These are phyloP conservation scores for Drosophila fuyamai DNA, from an alignment of 1,140 invertebrate species.

Conservation along the genomic window DNA sequence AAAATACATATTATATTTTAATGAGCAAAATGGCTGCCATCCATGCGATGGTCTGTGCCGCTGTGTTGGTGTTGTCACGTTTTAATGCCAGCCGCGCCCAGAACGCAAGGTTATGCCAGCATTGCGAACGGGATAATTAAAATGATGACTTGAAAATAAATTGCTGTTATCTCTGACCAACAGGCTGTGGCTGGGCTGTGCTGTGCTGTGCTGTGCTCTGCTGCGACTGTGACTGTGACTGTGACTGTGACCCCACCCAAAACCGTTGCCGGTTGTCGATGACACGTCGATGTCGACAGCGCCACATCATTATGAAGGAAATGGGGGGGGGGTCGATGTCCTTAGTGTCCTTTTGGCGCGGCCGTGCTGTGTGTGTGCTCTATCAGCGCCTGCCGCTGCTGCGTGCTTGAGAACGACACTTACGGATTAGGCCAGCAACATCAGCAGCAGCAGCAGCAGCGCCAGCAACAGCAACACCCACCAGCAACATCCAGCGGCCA, in stretches of 20 bases:
- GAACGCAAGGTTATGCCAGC: slow-evolving; percentile 69
- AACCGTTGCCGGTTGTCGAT: slow-evolving; percentile 62
- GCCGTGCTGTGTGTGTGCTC: slow-evolving; percentile 68
- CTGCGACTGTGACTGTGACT: no score
- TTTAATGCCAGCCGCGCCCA: slow-evolving; percentile 76
- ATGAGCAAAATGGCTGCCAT: slow-evolving; percentile 83
- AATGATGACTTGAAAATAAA: slow-evolving; percentile 85
- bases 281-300: slow-evolving; percentile 74
- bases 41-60: slow-evolving; percentile 19
- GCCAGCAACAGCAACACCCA: slow-evolving; percentile 21
- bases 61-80: slow-evolving; percentile 59
- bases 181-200: slow-evolving; percentile 47
- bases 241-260: slow-evolving; percentile 34
- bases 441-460: slow-evolving; percentile 35
- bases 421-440: slow-evolving; percentile 77
- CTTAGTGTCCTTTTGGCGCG: slow-evolving; percentile 13
- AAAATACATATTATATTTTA: slow-evolving; percentile 85
- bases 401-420: slow-evolving; percentile 82
- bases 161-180: slow-evolving; percentile 84
- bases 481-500: slow-evolving; percentile 17
- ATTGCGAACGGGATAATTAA: slow-evolving; percentile 84
- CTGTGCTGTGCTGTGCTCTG: no score
- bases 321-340: slow-evolving; percentile 13
- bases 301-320: slow-evolving; percentile 68
- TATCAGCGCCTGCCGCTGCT: slow-evolving; percentile 72